These are phyloP conservation scores for Athalia cordata DNA, from an alignment of 2,888 invertebrate genomes.

Conservation along the genomic window DNA sequence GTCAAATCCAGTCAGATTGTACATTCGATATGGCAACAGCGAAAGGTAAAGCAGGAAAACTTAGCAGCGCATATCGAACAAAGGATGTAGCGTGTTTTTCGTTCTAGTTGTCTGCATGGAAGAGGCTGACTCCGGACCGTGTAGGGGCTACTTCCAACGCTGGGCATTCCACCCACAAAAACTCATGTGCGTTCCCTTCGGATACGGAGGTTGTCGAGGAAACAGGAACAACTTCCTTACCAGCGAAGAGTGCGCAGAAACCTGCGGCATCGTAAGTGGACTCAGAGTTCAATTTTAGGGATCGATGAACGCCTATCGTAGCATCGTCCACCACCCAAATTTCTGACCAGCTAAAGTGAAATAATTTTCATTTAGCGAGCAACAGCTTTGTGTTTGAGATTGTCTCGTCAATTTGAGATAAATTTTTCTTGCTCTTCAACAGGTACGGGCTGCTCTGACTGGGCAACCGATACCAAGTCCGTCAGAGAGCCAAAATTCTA, in stretches of 20 bases:
- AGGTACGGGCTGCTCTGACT: slow-evolving; percentile 60
- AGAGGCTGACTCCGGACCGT: slow-evolving; percentile 87
- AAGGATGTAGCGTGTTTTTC: slow-evolving; percentile 36
- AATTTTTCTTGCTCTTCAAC: background rate
- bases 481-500: slow-evolving; percentile 23
- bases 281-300: background rate
- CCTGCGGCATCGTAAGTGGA: slow-evolving; percentile 81
- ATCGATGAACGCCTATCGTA: background rate
- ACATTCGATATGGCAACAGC: slow-evolving; percentile 84
- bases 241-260: slow-evolving; percentile 83
- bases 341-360: too few relatives aligned
- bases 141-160: slow-evolving; percentile 89
- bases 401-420: background rate
- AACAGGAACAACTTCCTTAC: slow-evolving; percentile 94
- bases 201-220: slow-evolving; percentile 92
- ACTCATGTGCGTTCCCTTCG: slow-evolving; percentile 89
- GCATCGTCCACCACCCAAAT: too few relatives aligned
- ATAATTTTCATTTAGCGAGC: background rate
- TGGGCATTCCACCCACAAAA: slow-evolving; percentile 88
- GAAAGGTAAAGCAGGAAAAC: slow-evolving; percentile 76
- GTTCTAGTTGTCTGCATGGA: slow-evolving; percentile 88
- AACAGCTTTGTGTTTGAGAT: slow-evolving; percentile 70
- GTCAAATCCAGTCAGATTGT: slow-evolving; percentile 82
- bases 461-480: slow-evolving; percentile 54
- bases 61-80: too few relatives aligned